These are phyloP conservation scores for Cheilosia pagana DNA, from an alignment of 2,888 invertebrate genomes.

Conservation along the genomic window DNA sequence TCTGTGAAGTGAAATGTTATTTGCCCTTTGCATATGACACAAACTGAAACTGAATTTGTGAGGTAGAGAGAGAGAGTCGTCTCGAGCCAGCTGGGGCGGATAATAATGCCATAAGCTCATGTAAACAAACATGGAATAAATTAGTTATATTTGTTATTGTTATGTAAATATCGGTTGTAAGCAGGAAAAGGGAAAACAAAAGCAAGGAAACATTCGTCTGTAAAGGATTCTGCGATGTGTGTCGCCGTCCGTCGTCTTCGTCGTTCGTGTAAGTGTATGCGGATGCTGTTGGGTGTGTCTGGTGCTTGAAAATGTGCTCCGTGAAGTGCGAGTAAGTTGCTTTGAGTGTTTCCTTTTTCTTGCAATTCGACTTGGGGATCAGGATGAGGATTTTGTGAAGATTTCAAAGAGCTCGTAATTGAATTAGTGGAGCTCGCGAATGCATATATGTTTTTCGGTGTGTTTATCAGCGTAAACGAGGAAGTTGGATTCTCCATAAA, in stretches of 20 bases:
- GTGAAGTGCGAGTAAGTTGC: too few species aligned
- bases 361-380: too few species aligned
- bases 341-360: too few species aligned
- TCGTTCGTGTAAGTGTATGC: not conserved
- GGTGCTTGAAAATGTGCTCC: not conserved
- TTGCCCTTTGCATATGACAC: conserved; percentile 18
- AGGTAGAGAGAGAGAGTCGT: not conserved
- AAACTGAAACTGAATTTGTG: conserved; percentile 8
- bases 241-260: not conserved
- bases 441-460: too few species aligned
- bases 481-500: too few species aligned
- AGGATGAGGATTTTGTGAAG: too few species aligned
- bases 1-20: conserved; percentile 37
- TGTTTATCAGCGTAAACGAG: too few species aligned
- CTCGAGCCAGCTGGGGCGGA: conserved; percentile 17
- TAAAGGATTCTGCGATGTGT: not conserved
- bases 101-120: conserved; percentile 56
- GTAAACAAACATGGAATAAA: conserved; percentile 62
- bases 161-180: conserved; percentile 39
- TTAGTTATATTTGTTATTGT: conserved; percentile 47
- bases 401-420: too few species aligned
- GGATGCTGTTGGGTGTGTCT: conserved; percentile 18
- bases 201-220: conserved; percentile 11
- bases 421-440: too few species aligned
- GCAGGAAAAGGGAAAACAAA: not conserved